Base-by-base conservation (phyloP, 2,797 vertebrate species). In the Odontamblyopus rebecca region DNA sequence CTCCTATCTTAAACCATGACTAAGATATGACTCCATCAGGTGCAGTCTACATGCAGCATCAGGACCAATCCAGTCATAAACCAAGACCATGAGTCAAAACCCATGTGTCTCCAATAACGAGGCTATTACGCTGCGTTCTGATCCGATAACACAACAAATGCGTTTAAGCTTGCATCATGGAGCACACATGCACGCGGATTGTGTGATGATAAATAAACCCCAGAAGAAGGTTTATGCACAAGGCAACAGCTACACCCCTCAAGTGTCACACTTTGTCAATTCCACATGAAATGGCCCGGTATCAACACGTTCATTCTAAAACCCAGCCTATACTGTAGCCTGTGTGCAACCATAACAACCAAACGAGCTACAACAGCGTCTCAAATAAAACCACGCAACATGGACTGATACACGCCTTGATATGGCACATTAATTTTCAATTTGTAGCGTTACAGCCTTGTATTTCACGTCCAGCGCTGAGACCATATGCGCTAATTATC, bases 371-470 rank as follows among this genome's bases (percentile, higher is more conserved):
- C 88, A 86, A 84, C 85, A 82, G 87, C 87, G 80, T 83, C 83
- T 83, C 69, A 60, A 38, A 63, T 50, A 68, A 51, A 65, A 38
- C 77, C 50, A 74, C 77, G 62, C 69, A 81, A 61, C 85, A 80
- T 63, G 84, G 72, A 75, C 66, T 70, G 73, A 71, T 77, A 84
- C 6, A 67, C 56, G 81, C 73, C 80, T 72, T 56, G 74, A 83
- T 79, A 75, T 79, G 79, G 78, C 82, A 92, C 82, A 86, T 88
- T 89, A 57, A 82, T 84, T 88, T 87, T 82, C 77, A 89, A 87
- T 87, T 74, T 85, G 79, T 80, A 71, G 65, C 16, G 74, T 73
- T 78, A 53, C 78, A 76, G 69, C 67, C 68, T 41, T 57, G 70
- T 41, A 70, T 79, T 87, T 78, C 71, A 56, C 69, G 72, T 69